phyloP scores from a whole-genome alignment of 2,888 invertebrate genomes.

The Orthosia gracilis region DNA sequence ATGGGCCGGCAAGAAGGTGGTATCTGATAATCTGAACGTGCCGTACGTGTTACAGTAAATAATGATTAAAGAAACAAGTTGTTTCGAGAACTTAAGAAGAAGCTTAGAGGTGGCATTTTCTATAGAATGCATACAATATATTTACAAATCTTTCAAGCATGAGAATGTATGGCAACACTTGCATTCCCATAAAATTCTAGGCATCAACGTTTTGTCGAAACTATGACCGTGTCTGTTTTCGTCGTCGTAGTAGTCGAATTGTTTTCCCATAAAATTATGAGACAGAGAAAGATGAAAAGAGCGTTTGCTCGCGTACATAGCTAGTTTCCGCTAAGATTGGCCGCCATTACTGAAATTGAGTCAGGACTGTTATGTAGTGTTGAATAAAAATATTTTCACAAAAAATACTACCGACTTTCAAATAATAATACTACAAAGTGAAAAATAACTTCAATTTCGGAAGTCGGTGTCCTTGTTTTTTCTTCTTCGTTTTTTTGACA shows the following conservation, averaged over 20 bases:
- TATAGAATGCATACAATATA: neutral
- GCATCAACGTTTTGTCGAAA: no score
- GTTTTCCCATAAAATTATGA: neutral
- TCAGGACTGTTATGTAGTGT: neutral
- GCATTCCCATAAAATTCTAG: neutral
- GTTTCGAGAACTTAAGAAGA: slow-evolving; percentile 2
- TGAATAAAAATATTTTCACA: no score
- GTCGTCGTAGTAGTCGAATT: neutral
- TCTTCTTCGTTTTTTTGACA: no score
- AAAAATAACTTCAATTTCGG: no score
- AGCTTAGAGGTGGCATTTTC: neutral
- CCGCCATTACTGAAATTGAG: neutral
- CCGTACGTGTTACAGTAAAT: slow-evolving; percentile 22
- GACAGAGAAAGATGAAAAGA: no score
- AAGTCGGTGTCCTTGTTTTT: no score
- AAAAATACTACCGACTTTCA: no score
- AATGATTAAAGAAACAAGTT: slow-evolving; percentile 41
- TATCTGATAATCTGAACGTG: slow-evolving; percentile 37
- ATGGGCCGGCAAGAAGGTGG: slow-evolving; percentile 51
- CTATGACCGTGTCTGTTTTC: neutral
- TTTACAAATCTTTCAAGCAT: neutral
- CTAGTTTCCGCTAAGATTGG: neutral
- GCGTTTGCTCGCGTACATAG: no score
- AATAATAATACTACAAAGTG: no score
- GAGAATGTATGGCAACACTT: neutral